Percentiles rank a stretch among this genome's conserved stretches.
These are phyloP conservation scores for Henricia sp. DNA, from an alignment of 53 echinoderm and acorn worm genomes.

Conservation along the genomic window DNA sequence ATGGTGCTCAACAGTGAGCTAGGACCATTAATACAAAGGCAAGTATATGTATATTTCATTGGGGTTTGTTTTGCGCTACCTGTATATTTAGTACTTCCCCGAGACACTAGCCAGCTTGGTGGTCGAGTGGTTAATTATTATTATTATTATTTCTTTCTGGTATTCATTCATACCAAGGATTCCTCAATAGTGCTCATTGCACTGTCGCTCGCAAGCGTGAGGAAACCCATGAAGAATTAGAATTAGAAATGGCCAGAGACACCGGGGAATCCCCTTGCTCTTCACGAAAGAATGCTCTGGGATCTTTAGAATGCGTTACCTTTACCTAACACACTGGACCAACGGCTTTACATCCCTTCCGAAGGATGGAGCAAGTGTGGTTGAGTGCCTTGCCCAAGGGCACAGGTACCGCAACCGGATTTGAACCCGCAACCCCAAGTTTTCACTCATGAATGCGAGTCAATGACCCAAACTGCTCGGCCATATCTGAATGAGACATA, in stretches of 20 bases:
- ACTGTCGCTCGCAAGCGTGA: background rate
- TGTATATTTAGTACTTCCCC: background rate
- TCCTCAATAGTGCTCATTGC: no score
- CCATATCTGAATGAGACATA: background rate
- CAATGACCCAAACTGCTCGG: background rate
- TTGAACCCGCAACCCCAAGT: background rate
- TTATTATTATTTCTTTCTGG: background rate
- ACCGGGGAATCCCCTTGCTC: no score
- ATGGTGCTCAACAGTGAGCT: constrained; percentile 68
- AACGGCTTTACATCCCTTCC: no score
- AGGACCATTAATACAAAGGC: constrained; percentile 71
- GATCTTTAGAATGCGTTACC: no score
- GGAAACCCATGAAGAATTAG: no score
- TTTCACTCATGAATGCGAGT: background rate
- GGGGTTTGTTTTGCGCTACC: background rate
- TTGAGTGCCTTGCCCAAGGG: no score
- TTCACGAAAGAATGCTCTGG: no score
- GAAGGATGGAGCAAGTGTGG: no score
- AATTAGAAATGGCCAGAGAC: no score
- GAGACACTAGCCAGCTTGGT: background rate
- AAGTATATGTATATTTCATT: background rate
- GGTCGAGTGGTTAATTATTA: background rate
- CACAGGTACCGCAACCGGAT: background rate
- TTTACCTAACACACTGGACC: no score
- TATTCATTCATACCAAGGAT: background rate